Conservation (phyloP, 2,888 invertebrate genomes). For the Athalia rosae region DNA sequence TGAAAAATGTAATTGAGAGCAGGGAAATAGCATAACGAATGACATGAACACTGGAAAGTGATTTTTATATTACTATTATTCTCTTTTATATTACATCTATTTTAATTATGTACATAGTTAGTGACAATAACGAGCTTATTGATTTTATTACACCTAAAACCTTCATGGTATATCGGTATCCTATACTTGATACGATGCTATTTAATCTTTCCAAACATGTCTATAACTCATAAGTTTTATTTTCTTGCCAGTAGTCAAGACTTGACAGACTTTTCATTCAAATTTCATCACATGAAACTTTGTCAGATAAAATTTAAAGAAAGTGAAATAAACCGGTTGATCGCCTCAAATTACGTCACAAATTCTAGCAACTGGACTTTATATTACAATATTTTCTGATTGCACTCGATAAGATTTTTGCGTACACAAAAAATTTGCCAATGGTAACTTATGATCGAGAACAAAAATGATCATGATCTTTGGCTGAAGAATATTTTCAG, state of each 20-base stretch:
- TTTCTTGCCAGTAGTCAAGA: constrained; percentile 27
- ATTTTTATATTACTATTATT: constrained; percentile 49
- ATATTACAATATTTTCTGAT: not conserved
- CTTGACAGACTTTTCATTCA: not conserved
- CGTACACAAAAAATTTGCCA: no score
- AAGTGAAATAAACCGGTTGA: not conserved
- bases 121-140: constrained; percentile 28
- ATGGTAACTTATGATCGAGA: no score
- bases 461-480: no score
- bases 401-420: no score
- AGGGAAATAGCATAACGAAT: not conserved
- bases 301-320: not conserved
- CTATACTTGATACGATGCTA: not conserved
- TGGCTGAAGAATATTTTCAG: no score
- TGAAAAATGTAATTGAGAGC: not conserved
- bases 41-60: not conserved
- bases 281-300: not conserved
- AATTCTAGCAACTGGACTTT: not conserved
- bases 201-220: constrained; percentile 42
- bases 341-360: not conserved
- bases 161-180: not conserved
- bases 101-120: constrained; percentile 55
- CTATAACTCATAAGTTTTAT: constrained; percentile 43
- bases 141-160: constrained; percentile 11
- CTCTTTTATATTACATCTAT: constrained; percentile 54